A percentile compares a stretch with the other conserved stretches of the same genome.
phyloP scores from a whole-genome alignment of 2,888 invertebrate genomes.

The Fabriciana adippe region DNA sequence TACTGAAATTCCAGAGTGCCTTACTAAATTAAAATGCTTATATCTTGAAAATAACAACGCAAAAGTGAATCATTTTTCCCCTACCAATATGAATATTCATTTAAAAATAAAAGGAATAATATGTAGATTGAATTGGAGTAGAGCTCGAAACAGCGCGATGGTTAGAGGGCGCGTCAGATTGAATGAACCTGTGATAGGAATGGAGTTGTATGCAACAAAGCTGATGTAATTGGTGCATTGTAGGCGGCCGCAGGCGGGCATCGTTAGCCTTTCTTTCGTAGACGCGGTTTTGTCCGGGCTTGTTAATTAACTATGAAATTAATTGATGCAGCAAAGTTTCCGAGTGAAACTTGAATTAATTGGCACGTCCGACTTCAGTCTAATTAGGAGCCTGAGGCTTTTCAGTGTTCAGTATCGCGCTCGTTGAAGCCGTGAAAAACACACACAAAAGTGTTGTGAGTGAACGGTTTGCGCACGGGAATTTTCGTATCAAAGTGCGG shows the following conservation, averaged over 20 bases:
- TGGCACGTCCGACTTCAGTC: constrained; percentile 82
- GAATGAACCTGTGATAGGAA: constrained; percentile 58
- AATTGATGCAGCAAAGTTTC: constrained; percentile 82
- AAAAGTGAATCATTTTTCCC: constrained; percentile 31
- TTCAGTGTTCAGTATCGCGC: constrained; percentile 69
- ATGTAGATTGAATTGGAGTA: constrained; percentile 39
- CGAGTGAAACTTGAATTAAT: constrained; percentile 83
- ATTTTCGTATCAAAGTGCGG: constrained; percentile 50
- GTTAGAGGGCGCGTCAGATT: constrained; percentile 47
- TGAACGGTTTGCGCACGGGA: constrained; percentile 55
- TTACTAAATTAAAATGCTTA: constrained; percentile 24
- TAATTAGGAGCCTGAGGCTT: constrained; percentile 82
- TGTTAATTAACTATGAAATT: constrained; percentile 83
- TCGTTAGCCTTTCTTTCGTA: constrained; percentile 79
- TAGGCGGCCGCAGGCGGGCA: constrained; percentile 67
- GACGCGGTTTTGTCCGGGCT: constrained; percentile 76
- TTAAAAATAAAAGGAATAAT: constrained; percentile 31
- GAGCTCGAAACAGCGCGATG: constrained; percentile 35
- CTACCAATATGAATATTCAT: constrained; percentile 32
- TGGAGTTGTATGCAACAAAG: constrained; percentile 62
- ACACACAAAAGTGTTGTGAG: constrained; percentile 78
- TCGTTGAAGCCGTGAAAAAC: constrained; percentile 78
- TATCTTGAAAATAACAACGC: constrained; percentile 29
- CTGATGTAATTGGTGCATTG: constrained; percentile 77
- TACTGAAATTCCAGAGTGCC: neutral